A percentile compares a stretch with the other conserved stretches of the same genome.
Evolutionary conservation across 1,140 invertebrate genomes (phyloP).

Genomic region (Sitophilus oryzae): DNA sequence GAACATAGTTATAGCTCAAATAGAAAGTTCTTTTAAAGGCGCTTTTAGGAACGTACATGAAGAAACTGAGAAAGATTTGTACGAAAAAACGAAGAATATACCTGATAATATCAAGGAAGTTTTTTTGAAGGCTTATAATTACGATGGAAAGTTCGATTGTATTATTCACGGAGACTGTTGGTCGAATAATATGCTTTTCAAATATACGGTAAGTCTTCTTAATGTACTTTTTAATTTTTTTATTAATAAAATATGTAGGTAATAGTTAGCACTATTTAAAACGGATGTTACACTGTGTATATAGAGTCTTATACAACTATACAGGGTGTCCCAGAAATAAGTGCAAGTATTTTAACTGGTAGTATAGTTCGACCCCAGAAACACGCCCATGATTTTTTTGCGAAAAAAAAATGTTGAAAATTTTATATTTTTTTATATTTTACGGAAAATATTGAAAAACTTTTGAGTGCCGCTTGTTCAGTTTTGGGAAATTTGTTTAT

Average conservation of each 20-base stretch:
- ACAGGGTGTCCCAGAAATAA: too few relatives aligned
- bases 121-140: conserved; percentile 1
- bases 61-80: not conserved
- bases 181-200: conserved; percentile 33
- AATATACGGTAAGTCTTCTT: conserved; percentile 26
- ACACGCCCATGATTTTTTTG: too few relatives aligned
- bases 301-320: conserved; percentile 5
- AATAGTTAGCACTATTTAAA: too few relatives aligned
- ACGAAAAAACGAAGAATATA: conserved; percentile 10
- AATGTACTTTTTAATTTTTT: too few relatives aligned
- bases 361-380: too few relatives aligned
- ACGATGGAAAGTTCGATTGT: conserved; percentile 22
- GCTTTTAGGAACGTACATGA: not conserved
- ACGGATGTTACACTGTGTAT: too few relatives aligned
- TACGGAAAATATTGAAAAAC: too few relatives aligned
- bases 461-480: too few relatives aligned
- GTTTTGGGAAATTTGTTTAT: too few relatives aligned
- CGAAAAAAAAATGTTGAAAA: too few relatives aligned
- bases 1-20: not conserved
- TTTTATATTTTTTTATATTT: too few relatives aligned
- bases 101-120: not conserved
- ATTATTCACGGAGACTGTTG: conserved; percentile 32
- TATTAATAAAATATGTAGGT: conserved; percentile 7
- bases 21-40: not conserved
- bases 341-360: too few relatives aligned